A percentile compares a stretch with the other conserved stretches of the same genome.
Evolutionary conservation across 2,797 vertebrate species (phyloP).

Genomic region (Poecile montanus): DNA sequence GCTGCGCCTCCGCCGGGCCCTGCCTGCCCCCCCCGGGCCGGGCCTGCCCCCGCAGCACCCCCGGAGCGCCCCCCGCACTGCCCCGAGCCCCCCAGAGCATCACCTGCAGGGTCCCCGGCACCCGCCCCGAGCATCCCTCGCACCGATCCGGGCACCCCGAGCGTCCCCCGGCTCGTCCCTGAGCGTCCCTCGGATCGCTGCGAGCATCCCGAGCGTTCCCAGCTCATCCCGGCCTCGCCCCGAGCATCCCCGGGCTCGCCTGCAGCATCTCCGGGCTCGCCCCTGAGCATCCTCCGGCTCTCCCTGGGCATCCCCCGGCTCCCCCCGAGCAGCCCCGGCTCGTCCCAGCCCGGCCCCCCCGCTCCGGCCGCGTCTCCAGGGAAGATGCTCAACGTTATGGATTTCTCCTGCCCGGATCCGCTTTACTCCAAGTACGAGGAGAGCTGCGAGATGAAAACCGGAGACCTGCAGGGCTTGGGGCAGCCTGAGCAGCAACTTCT

Average conservation of each 20-base stretch:
- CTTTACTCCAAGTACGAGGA: constrained; percentile 88
- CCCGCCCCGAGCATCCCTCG: not conserved
- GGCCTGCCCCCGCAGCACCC: not conserved
- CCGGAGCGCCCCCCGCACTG: not conserved
- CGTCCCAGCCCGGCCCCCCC: not conserved
- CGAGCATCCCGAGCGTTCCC: not conserved
- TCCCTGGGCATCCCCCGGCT: not conserved
- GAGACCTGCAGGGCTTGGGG: constrained; percentile 80
- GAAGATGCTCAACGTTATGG: constrained; percentile 91
- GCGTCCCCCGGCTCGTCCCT: not conserved
- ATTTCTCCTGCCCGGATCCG: constrained; percentile 89
- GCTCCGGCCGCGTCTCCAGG: not conserved
- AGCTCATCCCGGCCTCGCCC: not conserved
- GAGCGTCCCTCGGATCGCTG: not conserved
- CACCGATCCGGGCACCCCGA: not conserved
- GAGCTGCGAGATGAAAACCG: constrained; percentile 80
- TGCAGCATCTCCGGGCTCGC: not conserved
- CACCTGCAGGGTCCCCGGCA: not conserved
- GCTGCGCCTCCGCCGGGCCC: not conserved
- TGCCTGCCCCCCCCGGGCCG: not conserved
- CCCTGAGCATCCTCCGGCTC: not conserved
- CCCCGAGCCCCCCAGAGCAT: not conserved
- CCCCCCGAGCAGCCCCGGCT: not conserved
- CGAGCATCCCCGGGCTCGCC: not conserved
- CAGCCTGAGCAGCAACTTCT: constrained; percentile 83